A percentile compares a stretch with the other conserved stretches of the same genome.
phyloP scores from a whole-genome alignment of 2,797 vertebrate genomes.

The Arctocebus calabarensis region DNA sequence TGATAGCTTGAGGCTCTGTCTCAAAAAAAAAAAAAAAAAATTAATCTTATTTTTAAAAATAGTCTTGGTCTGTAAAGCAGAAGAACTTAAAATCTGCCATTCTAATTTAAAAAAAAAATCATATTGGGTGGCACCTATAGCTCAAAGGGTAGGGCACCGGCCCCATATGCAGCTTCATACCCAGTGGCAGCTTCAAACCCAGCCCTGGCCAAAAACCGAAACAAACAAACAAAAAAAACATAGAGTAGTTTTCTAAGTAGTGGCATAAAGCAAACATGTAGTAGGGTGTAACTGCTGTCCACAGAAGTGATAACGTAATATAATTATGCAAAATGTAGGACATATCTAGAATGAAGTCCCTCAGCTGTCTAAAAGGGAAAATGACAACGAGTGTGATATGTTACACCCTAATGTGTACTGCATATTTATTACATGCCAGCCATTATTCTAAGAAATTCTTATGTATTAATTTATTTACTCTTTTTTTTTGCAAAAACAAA shows the following conservation, averaged over 20 bases:
- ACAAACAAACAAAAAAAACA: not conserved
- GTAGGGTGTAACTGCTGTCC: not conserved
- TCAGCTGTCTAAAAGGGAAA: not conserved
- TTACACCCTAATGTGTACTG: not conserved
- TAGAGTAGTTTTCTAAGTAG: not conserved
- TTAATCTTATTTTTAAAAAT: not conserved
- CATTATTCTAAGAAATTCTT: not conserved
- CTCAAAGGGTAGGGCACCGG: too few relatives aligned
- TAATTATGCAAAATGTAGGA: not conserved
- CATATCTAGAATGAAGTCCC: not conserved
- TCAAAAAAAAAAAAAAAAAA: too few relatives aligned
- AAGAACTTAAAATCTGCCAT: constrained; percentile 31
- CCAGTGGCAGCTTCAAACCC: too few relatives aligned
- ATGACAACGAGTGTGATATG: not conserved
- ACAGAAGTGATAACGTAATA: not conserved
- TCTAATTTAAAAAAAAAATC: constrained; percentile 1
- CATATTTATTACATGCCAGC: not conserved
- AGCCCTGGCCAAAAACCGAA: too few relatives aligned
- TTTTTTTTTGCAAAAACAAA: too few relatives aligned
- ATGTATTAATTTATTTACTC: not conserved
- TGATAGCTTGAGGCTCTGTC: too few relatives aligned
- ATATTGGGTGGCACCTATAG: too few relatives aligned
- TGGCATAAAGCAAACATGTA: not conserved
- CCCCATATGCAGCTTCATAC: too few relatives aligned
- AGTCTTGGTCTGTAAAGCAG: constrained; percentile 50